phyloP scores from a whole-genome alignment of 2,113 vertebrate species.

The Miniopterus natalensis region DNA sequence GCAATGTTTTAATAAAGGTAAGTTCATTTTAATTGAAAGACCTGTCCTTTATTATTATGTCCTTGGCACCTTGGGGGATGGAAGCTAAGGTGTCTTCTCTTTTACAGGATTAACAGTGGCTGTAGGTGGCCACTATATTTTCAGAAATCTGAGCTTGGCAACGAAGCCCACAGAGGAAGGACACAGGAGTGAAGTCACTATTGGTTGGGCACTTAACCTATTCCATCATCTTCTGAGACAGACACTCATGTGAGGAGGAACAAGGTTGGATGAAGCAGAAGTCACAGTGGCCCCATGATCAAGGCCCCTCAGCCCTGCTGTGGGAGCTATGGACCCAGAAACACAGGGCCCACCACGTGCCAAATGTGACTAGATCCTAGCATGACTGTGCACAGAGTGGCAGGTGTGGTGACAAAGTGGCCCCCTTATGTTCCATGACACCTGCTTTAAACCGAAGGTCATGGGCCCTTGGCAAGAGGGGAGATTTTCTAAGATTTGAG shows the following conservation, averaged over 20 bases:
- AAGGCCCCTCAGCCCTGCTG: not conserved
- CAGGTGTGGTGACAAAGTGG: not conserved
- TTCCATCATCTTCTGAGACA: not conserved
- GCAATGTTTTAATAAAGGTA: not conserved
- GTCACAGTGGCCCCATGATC: not conserved
- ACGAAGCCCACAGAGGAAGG: not conserved
- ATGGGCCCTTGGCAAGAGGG: not conserved
- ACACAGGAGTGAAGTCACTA: not conserved
- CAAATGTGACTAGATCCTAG: not conserved
- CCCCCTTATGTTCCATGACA: not conserved
- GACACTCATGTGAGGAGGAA: not conserved
- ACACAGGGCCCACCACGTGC: not conserved
- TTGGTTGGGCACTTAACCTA: not conserved
- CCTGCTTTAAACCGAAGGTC: not conserved
- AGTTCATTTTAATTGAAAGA: not conserved
- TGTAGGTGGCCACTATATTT: not conserved
- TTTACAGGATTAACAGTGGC: not conserved
- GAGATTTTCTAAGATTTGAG: not conserved
- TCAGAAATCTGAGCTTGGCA: not conserved
- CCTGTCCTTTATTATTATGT: not conserved
- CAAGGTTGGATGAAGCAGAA: not conserved
- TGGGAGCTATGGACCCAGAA: not conserved
- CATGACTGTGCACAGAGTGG: rapidly evolving
- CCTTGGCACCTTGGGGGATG: not conserved
- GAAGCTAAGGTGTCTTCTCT: not conserved